phyloP scores from a whole-genome alignment of 1,140 invertebrate species.

The Drosophila takahashii region DNA sequence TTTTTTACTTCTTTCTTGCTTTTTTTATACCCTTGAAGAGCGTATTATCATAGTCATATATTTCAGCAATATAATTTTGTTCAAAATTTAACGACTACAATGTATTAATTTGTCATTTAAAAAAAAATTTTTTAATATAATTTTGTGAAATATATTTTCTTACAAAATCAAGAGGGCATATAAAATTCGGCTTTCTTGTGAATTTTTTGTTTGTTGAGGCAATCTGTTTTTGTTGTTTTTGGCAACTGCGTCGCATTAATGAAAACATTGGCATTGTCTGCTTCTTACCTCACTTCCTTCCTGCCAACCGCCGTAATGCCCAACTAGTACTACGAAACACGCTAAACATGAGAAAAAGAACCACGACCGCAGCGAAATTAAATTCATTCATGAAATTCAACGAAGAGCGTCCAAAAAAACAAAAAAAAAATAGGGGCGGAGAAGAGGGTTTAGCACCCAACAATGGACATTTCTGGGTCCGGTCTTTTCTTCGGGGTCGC shows the following conservation, averaged over 20 bases:
- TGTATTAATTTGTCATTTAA: too few relatives aligned
- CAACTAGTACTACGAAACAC: slow-evolving; percentile 46
- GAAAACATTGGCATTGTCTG: slow-evolving; percentile 81
- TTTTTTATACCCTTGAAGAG: slow-evolving; percentile 2
- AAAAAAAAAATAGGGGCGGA: slow-evolving; percentile 7
- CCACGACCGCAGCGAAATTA: slow-evolving; percentile 43
- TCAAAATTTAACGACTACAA: too few relatives aligned
- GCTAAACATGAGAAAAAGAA: slow-evolving; percentile 55
- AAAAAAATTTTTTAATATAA: too few relatives aligned
- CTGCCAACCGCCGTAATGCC: slow-evolving; percentile 55
- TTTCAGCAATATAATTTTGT: not conserved
- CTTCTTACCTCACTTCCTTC: slow-evolving; percentile 77
- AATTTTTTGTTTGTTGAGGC: slow-evolving; percentile 24
- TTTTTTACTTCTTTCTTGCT: slow-evolving; percentile 30
- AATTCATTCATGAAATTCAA: slow-evolving; percentile 80
- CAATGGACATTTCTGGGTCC: slow-evolving; percentile 44
- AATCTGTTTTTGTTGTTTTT: slow-evolving; percentile 61
- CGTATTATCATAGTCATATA: not conserved
- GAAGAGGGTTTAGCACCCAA: slow-evolving; percentile 29
- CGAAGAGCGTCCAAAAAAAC: slow-evolving; percentile 34
- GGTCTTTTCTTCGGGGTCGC: slow-evolving; percentile 15
- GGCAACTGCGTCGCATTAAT: slow-evolving; percentile 79
- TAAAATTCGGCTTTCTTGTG: not conserved
- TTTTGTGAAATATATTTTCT: too few relatives aligned
- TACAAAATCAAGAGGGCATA: too few relatives aligned